phyloP scores from a whole-genome alignment of 2,113 vertebrate species.

The Odocoileus hemionus region DNA sequence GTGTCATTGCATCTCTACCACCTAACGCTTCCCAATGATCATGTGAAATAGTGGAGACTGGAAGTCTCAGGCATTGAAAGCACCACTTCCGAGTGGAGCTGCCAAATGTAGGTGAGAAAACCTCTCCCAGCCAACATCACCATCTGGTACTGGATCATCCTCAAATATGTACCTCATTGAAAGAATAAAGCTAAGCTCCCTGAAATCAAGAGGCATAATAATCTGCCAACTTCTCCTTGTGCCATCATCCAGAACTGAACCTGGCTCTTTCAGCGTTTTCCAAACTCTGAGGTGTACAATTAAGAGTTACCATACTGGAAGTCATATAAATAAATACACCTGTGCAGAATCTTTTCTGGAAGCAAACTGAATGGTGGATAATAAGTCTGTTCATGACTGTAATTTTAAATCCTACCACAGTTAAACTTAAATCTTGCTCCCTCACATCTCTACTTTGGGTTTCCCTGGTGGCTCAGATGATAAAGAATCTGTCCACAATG shows the following conservation, averaged over 20 bases:
- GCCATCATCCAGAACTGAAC: constrained; percentile 8
- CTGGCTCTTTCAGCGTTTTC: background rate
- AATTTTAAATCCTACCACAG: constrained; percentile 36
- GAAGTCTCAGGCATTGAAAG: constrained; percentile 31
- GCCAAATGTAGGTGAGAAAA: constrained; percentile 66
- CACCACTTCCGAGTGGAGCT: constrained; percentile 14
- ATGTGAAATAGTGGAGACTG: constrained; percentile 7
- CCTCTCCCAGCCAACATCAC: constrained; percentile 52
- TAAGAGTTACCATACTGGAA: background rate
- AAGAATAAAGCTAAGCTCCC: constrained; percentile 34
- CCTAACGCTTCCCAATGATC: constrained; percentile 28
- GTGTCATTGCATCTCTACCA: background rate
- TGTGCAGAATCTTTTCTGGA: constrained; percentile 16
- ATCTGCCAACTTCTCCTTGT: constrained; percentile 30
- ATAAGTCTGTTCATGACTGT: constrained; percentile 14
- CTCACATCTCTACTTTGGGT: background rate
- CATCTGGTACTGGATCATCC: constrained; percentile 66
- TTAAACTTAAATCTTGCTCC: constrained; percentile 11
- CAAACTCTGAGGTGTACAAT: constrained; percentile 12
- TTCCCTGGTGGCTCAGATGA: background rate
- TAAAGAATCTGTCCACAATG: background rate
- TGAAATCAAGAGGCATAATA: background rate
- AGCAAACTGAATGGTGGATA: constrained; percentile 22
- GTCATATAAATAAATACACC: background rate
- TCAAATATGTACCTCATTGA: constrained; percentile 10